phyloP scores from a whole-genome alignment of 2,888 invertebrate genomes.

The Listrodromus nycthemerus region DNA sequence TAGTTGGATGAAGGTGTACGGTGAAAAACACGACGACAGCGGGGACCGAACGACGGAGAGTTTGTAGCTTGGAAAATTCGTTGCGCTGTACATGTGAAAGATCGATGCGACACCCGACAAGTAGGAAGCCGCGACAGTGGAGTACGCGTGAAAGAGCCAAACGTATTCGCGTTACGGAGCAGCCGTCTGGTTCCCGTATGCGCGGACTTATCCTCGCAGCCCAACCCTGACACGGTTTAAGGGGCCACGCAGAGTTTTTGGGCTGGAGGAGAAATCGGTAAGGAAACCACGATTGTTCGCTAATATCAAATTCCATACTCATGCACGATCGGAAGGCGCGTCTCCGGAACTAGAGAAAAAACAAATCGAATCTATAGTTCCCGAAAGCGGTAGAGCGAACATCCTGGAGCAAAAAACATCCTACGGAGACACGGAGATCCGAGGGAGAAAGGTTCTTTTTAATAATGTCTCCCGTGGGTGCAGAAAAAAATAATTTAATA shows the following conservation, averaged over 20 bases:
- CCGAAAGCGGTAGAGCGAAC: too few species aligned
- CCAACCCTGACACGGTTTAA: neutral
- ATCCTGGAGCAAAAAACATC: too few species aligned
- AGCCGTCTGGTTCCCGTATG: neutral
- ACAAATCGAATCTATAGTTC: too few species aligned
- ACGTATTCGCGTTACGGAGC: neutral
- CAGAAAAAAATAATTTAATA: neutral
- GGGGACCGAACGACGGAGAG: slow-evolving; percentile 32
- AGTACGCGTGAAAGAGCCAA: slow-evolving; percentile 8
- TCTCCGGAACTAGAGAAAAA: too few species aligned
- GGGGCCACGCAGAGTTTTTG: neutral
- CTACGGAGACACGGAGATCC: neutral
- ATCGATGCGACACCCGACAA: slow-evolving; percentile 64
- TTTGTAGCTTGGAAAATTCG: slow-evolving; percentile 46
- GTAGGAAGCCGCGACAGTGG: slow-evolving; percentile 48
- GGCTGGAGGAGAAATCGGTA: too few species aligned
- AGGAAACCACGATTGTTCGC: too few species aligned
- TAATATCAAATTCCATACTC: too few species aligned
- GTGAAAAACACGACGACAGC: slow-evolving; percentile 38
- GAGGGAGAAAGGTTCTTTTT: neutral
- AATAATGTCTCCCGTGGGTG: neutral
- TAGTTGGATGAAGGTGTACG: neutral
- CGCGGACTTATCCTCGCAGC: neutral
- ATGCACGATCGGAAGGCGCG: too few species aligned
- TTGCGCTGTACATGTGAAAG: slow-evolving; percentile 27